Evolutionary conservation across 2,113 vertebrate species (phyloP).

Genomic region (Malurus elegans): DNA sequence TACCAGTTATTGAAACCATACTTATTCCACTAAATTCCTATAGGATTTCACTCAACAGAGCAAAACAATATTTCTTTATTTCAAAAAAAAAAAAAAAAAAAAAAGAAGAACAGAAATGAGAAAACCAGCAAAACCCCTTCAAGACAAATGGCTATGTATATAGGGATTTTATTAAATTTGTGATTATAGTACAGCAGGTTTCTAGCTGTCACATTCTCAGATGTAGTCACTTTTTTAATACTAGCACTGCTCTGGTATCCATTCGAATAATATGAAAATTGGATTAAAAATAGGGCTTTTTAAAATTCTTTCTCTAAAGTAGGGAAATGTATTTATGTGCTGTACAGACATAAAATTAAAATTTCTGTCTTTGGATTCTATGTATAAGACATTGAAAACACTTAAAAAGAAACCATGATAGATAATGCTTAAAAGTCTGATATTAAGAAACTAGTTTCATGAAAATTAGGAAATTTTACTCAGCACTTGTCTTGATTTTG

Average conservation of each 20-base stretch:
- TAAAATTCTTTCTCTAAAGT: background rate
- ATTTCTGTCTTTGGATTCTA: background rate
- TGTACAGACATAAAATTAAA: background rate
- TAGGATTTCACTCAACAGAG: background rate
- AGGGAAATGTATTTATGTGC: background rate
- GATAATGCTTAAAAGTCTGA: background rate
- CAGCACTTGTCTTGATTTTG: background rate
- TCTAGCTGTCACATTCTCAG: background rate
- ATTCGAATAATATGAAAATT: background rate
- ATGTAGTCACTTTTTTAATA: background rate
- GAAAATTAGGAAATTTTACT: background rate
- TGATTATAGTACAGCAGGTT: background rate
- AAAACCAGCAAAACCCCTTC: background rate
- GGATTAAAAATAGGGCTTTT: rapidly evolving
- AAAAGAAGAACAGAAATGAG: background rate
- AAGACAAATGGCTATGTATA: slow-evolving; percentile 20
- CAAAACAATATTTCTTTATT: background rate
- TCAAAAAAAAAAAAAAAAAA: background rate
- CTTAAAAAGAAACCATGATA: background rate
- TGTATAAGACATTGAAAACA: background rate
- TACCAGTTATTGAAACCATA: background rate
- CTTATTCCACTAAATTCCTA: slow-evolving; percentile 24
- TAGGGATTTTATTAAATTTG: slow-evolving; percentile 27
- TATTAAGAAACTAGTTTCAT: background rate
- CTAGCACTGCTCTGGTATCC: background rate